Evolutionary conservation across 2,113 vertebrate genomes (phyloP).

Genomic region (Pachyramphus minor): DNA sequence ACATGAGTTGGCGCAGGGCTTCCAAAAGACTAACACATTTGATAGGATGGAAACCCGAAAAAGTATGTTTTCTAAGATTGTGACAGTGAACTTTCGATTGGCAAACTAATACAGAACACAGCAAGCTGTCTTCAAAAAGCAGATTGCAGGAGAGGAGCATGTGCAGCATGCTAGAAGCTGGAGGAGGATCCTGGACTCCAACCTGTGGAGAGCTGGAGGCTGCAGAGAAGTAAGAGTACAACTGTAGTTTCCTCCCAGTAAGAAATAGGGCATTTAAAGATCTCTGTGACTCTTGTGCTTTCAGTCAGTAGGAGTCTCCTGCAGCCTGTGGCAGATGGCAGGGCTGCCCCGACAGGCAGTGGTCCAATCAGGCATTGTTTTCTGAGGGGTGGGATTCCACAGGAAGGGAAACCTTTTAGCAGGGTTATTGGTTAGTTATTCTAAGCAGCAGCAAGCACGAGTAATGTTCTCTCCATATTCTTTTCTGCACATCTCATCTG

Average conservation of each 20-base stretch:
- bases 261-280: neutral
- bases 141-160: neutral
- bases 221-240: neutral
- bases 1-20: rapidly evolving
- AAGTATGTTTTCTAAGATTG: neutral
- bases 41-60: rapidly evolving
- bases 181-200: neutral
- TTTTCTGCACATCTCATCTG: neutral
- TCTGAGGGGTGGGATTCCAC: rapidly evolving
- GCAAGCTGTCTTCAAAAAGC: neutral
- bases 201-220: neutral
- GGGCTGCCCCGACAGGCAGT: neutral
- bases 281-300: rapidly evolving
- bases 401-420: neutral
- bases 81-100: neutral
- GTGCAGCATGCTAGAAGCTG: neutral
- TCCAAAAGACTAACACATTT: neutral
- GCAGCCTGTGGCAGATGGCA: neutral
- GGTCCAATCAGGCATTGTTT: neutral
- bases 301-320: neutral
- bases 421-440: neutral
- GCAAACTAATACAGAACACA: neutral
- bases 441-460: rapidly evolving
- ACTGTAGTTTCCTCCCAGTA: neutral
- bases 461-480: neutral